phyloP scores from a whole-genome alignment of 2,113 vertebrate species.

The Meriones unguiculatus region DNA sequence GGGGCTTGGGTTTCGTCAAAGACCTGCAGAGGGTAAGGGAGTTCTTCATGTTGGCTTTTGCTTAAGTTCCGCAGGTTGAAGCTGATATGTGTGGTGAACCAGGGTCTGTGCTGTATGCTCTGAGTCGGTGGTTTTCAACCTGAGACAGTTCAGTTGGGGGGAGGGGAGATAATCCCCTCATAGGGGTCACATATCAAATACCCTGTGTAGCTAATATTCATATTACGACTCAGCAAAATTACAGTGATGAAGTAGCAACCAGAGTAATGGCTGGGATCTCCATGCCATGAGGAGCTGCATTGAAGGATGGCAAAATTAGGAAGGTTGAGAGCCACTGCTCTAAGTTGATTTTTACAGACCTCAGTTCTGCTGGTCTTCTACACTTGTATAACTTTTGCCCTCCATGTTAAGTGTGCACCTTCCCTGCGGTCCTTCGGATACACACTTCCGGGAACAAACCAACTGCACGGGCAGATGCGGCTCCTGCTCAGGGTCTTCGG shows the following conservation, averaged over 20 bases:
- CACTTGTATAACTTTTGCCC: background rate
- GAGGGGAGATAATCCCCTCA: too few relatives aligned
- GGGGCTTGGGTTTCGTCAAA: slow-evolving; percentile 48
- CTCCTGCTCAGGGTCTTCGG: background rate
- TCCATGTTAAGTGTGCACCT: background rate
- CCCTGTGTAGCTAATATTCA: background rate
- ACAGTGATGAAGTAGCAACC: background rate
- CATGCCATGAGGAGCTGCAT: background rate
- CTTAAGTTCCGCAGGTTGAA: slow-evolving; percentile 14
- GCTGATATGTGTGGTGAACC: background rate
- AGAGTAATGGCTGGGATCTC: background rate
- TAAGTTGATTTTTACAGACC: background rate
- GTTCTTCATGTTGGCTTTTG: slow-evolving; percentile 23
- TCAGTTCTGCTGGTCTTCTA: slow-evolving; percentile 31
- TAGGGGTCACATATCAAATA: background rate
- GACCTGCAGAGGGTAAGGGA: slow-evolving; percentile 40
- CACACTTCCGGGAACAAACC: background rate
- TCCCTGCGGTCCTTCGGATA: background rate
- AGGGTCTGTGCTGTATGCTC: background rate
- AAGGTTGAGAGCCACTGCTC: background rate
- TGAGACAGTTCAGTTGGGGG: background rate
- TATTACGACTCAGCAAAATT: background rate
- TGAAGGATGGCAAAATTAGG: background rate
- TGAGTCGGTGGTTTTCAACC: background rate
- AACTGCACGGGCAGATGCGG: background rate